Evolutionary conservation across 2,113 vertebrate species (phyloP), one percentile per base, ranked within the genome.

Genomic region (Donacobius atricapilla): DNA sequence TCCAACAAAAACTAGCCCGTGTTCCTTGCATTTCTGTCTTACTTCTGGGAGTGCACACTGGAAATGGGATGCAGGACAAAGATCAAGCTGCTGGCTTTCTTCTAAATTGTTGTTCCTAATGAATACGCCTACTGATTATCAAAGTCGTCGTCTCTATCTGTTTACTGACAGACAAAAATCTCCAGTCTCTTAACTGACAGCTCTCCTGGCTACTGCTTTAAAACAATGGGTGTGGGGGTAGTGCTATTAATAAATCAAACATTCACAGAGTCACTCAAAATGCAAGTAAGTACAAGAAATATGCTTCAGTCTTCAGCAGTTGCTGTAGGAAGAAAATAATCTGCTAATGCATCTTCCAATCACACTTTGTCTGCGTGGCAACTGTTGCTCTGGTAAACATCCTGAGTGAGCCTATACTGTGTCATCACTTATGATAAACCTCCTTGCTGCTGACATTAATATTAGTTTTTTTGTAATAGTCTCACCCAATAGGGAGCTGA

Each of bases 241-340:
- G 28, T n/a, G 90, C 51, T 94, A 91, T 88, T 93, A 90, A 68
- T 73, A 90, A 96, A 95, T 94, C 95, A 96, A 81, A 87, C 68
- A 84, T 76, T 91, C 73, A 71, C 7, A 95, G 71, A 83, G 6
- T 42, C 72, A 75, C 76, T 94, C 80, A 90, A 82, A 82, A 82
- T 76, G 76, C 97, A 97, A 97, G 97, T 96, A 92, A 96, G 87
- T 91, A 95, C 96, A 97, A 91, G 92, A 97, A 87, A 44, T 58
- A 78, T 8, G 48, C 58, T 83, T 94, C 42, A 87, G 69, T 90
- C 83, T 69, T 90, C 69, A 63, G 70, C 73, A 94, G 78, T 24
- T 87, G n/a, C 47, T 73, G 50, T 25, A 81, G 6, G 44, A 50
- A 75, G 64, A 61, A 70, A 79, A 87, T 75, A 76, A 71, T 45